Base-by-base conservation (phyloP, 2,113 vertebrate species). In the Pelobates fuscus region DNA sequence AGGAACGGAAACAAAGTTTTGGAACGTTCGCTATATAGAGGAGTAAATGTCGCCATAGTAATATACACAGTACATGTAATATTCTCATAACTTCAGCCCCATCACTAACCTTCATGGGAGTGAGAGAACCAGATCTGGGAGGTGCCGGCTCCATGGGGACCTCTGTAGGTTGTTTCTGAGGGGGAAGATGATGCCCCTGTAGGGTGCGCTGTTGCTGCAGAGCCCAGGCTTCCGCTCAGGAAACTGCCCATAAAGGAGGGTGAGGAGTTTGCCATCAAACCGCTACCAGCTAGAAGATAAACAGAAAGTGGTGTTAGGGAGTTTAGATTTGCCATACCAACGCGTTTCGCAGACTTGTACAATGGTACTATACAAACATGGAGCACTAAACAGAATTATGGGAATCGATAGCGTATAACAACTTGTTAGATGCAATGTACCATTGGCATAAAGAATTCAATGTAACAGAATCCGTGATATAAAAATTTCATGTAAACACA, bases 71-170 rank as follows among this genome's bases (percentile, higher is more conserved):
- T n/a, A n/a, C n/a, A n/a, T n/a, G n/a, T n/a, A n/a, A n/a, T n/a
- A n/a, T n/a, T n/a, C n/a, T n/a, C n/a, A n/a, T n/a, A n/a, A n/a
- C n/a, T n/a, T n/a, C n/a, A n/a, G n/a, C n/a, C n/a, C n/a, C n/a
- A n/a, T n/a, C 65, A 5, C 83, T 91, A 93, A 98, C 97, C 97
- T 95, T 99, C 97, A 7, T 98, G 97, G 44, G 96, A 94, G 86
- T 98, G 97, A 21, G 96, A 95, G 83, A 99, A 96, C 97, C 97
- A 99, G 87, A 98, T 93, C 91, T 98, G 96, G 18, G 97, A 96
- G 79, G 95, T 85, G 81, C 93, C 85, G 20, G 73, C 65, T 0
- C 96, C 94, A 88, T 97, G 97, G 41, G 96, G 92, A 63, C 93
- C 89, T 0, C 93, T 93, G 87, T 95, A 98, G 27, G 95, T 88